Base-by-base conservation (phyloP, 2,888 invertebrate genomes). In the Parnassius smintheus region DNA sequence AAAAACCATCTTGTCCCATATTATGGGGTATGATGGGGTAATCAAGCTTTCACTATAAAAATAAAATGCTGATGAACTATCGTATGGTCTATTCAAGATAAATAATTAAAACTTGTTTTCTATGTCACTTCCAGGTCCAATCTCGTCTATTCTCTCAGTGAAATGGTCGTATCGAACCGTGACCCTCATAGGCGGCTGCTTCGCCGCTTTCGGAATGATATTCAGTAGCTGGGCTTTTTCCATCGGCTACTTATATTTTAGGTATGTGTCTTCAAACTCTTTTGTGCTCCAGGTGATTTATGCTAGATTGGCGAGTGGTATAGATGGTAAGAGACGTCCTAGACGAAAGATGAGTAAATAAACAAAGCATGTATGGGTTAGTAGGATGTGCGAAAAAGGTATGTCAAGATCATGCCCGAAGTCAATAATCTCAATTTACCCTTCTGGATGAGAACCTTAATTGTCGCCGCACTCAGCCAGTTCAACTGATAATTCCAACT, bases 101-200 rank as follows among this genome's bases (percentile, higher is more conserved):
- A 12, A 25, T 22, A 9, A 22, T 53, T 25, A 53, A 53, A 53
- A 22, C 61, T 49, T 55, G 11, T n/a, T n/a, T 12, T 7, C 35
- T 3, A 7, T 52, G 3, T 7, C 45, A 7, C 45, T 80, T 77
- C 1, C 89, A 97, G 97, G 97, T 73, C 97, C 97, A 12, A 77
- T 97, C 51, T 96, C 97, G 10, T 97, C 97, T 73, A 95, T 97
- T 70, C 88, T 97, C 59, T 96, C 97, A 0, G 95, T 96, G 66
- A 95, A 94, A 78, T 96, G 96, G 92, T 96, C 97, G 35, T 97
- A 96, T 75, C 88, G 96, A 56, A 95, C 96, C 11, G 97, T 97
- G 45, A 97, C 97, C 0, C 88, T 97, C 12, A 88, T 97, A 41
- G 97, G 97, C 9, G 97, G 97, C 7, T 93, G 95, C 45, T 95